Conservation (phyloP, 1,140 invertebrate genomes). For the Trichonephila clavata region DNA sequence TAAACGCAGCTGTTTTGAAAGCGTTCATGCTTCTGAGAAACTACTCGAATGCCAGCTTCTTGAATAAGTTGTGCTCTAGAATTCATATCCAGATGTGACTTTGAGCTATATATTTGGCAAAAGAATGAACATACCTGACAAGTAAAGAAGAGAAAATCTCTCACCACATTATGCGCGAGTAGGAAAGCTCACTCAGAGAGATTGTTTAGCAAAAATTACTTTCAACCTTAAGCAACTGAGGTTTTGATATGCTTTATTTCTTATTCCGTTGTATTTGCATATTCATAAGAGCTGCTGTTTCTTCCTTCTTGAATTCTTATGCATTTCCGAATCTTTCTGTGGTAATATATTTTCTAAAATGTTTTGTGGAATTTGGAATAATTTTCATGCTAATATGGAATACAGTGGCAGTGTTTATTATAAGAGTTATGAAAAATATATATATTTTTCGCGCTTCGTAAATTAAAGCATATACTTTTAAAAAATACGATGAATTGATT, state of each 20-base stretch:
- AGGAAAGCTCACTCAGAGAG: background rate
- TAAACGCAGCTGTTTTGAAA: conserved; percentile 6
- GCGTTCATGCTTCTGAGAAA: background rate
- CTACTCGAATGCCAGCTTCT: background rate
- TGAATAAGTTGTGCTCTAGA: background rate
- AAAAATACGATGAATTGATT: too few relatives aligned
- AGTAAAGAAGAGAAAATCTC: background rate
- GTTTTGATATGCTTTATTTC: background rate
- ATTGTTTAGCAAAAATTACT: background rate
- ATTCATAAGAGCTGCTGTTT: background rate
- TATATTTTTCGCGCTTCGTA: too few relatives aligned
- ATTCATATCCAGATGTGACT: background rate
- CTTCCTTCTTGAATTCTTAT: background rate
- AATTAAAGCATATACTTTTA: too few relatives aligned
- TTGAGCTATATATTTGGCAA: background rate
- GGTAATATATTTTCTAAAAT: background rate
- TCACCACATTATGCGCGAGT: background rate
- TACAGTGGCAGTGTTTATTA: background rate
- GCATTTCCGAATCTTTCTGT: background rate
- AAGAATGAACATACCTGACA: background rate
- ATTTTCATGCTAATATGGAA: background rate
- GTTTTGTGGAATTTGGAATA: background rate
- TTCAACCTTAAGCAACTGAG: background rate
- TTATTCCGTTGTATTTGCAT: background rate
- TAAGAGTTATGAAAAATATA: background rate